A percentile compares a stretch with the other conserved stretches of the same genome.
Conservation (phyloP, 1,140 invertebrate species). For the Homalodisca vitripennis region DNA sequence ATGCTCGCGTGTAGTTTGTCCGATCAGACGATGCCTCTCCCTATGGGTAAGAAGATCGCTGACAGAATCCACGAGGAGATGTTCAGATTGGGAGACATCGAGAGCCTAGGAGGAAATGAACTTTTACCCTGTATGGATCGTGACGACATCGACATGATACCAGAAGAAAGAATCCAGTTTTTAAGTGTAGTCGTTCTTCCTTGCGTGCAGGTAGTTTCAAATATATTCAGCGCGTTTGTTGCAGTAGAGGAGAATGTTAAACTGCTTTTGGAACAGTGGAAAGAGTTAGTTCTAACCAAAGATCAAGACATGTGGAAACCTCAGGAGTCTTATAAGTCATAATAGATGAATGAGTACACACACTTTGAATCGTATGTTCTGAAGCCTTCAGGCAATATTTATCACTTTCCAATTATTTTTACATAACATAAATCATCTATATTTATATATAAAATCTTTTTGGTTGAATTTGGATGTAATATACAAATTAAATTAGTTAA, state of each 20-base stretch:
- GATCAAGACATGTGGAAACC: conserved; percentile 9
- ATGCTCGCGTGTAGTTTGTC: conserved; percentile 59
- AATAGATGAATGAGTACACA: no score
- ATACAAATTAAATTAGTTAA: no score
- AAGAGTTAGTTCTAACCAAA: neutral
- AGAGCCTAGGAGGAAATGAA: conserved; percentile 53
- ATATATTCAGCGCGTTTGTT: neutral
- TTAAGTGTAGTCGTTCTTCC: conserved; percentile 56
- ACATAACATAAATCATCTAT: no score
- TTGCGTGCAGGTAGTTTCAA: conserved; percentile 38
- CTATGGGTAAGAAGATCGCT: conserved; percentile 43
- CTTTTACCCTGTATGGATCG: conserved; percentile 58
- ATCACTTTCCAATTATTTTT: no score
- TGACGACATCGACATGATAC: conserved; percentile 51
- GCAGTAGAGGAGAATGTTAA: neutral
- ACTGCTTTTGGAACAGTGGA: neutral
- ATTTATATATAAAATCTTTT: no score
- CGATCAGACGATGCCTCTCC: conserved; percentile 55
- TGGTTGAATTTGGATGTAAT: no score
- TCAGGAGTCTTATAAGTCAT: no score
- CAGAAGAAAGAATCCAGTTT: conserved; percentile 58
- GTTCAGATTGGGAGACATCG: conserved; percentile 54
- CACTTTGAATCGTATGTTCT: no score
- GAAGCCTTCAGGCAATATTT: no score
- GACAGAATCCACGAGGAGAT: conserved; percentile 54